Evolutionary conservation across 2,797 vertebrate species (phyloP).

Genomic region (Notolabrus celidotus): DNA sequence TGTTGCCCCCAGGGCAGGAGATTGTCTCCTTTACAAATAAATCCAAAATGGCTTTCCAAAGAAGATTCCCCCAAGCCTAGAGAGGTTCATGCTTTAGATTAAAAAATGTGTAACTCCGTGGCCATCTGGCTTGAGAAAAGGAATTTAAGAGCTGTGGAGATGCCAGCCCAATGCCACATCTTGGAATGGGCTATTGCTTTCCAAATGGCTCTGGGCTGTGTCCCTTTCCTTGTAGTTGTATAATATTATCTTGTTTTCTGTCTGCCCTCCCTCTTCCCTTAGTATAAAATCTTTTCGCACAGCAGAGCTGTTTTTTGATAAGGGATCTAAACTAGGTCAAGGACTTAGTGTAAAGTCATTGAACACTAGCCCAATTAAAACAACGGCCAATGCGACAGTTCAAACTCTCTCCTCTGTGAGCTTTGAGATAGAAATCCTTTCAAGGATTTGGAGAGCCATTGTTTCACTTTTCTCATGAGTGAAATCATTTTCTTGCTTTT

Average conservation of each 20-base stretch:
- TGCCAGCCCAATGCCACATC: constrained; percentile 88
- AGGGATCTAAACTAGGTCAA: constrained; percentile 87
- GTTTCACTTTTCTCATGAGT: constrained; percentile 81
- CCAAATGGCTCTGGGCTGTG: constrained; percentile 83
- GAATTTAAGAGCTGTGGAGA: constrained; percentile 84
- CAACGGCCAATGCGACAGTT: constrained; percentile 72
- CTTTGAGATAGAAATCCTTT: constrained; percentile 84
- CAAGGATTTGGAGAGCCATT: constrained; percentile 83
- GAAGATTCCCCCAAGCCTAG: constrained; percentile 84
- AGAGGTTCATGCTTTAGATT: constrained; percentile 88
- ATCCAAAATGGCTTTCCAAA: constrained; percentile 81
- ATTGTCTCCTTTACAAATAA: constrained; percentile 74
- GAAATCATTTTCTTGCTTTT: constrained; percentile 78
- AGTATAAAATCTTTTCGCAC: constrained; percentile 84
- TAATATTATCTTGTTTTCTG: constrained; percentile 80
- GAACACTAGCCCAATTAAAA: constrained; percentile 80
- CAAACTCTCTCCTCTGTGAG: constrained; percentile 71
- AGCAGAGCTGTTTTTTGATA: constrained; percentile 79
- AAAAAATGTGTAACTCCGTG: constrained; percentile 90
- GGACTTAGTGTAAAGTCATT: constrained; percentile 83
- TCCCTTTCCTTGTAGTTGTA: constrained; percentile 83
- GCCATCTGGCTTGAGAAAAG: constrained; percentile 90
- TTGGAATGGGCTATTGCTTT: constrained; percentile 91
- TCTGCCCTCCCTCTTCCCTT: constrained; percentile 72
- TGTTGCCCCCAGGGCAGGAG: constrained; percentile 70